Conservation (phyloP, 1,140 invertebrate genomes). For the Heliconius hewitsoni region DNA sequence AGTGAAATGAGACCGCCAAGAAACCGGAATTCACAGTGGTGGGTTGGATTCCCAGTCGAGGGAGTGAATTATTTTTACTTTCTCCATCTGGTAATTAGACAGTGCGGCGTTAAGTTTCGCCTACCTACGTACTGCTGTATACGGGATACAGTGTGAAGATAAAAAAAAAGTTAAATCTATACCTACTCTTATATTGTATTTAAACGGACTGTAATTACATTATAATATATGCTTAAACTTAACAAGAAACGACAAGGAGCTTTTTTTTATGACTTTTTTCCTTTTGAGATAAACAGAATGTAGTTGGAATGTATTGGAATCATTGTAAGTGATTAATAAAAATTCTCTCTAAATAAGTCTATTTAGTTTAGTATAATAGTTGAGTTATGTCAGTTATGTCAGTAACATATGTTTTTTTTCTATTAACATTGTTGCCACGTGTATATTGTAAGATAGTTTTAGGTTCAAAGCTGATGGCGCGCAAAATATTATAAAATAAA, state of each 20-base stretch:
- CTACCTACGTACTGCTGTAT: not conserved
- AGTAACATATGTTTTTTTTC: not conserved
- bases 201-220: not conserved
- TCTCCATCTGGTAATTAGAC: not conserved
- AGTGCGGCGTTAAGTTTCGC: not conserved
- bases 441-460: too few species aligned
- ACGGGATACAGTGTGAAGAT: too few species aligned
- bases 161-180: too few species aligned
- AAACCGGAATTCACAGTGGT: not conserved
- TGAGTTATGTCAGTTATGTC: not conserved
- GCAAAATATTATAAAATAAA: too few species aligned
- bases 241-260: not conserved
- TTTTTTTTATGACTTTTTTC: not conserved
- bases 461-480: too few species aligned
- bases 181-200: not conserved
- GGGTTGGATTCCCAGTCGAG: not conserved
- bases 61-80: not conserved
- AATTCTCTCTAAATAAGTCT: not conserved
- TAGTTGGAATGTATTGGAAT: not conserved
- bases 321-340: constrained; percentile 1
- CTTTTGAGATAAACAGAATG: not conserved
- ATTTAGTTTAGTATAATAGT: not conserved
- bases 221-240: constrained; percentile 6
- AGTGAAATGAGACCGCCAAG: too few species aligned
- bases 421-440: not conserved